Evolutionary conservation across 2,888 invertebrate genomes (phyloP), one percentile per base, ranked within the genome.

Genomic region (Spilarctia lutea): DNA sequence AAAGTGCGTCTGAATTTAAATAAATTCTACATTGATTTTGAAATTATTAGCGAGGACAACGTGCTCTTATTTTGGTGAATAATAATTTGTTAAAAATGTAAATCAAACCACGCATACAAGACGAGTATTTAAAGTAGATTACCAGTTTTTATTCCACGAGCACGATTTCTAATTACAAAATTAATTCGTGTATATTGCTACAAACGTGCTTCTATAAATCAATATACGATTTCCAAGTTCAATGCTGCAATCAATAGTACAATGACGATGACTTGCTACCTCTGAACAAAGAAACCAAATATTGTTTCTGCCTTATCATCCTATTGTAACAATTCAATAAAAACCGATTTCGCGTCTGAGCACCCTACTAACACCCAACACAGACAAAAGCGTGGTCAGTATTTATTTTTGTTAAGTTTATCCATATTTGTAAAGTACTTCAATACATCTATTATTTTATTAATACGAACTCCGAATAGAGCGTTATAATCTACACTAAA

Each of bases 191-290:
- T 78, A 60, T 79, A 69, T 81, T 76, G 75, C 35, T 68, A 77
- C 79, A 69, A 75, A 73, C 71, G 74, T 79, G 73, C 81, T 86
- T 86, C 83, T 85, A 84, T 87, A 86, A 86, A 83, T 76, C 79
- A 77, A 66, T 75, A 68, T 76, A 76, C 68, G 39, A 79, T 83
- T 86, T 85, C 80, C 84, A 91, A 91, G 92, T 93, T 94, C 93
- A 94, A 89, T 92, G 92, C 85, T 90, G 87, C 83, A 82, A 77
- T 80, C 84, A 84, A 84, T 84, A 86, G 83, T 84, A 88, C 84
- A 84, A 82, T 87, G 85, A 89, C 85, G 85, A 91, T 93, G 93
- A 93, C 90, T 87, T 75, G 79, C 86, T 88, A 85, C 56, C 79
- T 86, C 79, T 81, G 73, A 77, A 82, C 79, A 83, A 83, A 80